phyloP scores from a whole-genome alignment of 2,797 vertebrate species.

The Etheostoma nigrum region DNA sequence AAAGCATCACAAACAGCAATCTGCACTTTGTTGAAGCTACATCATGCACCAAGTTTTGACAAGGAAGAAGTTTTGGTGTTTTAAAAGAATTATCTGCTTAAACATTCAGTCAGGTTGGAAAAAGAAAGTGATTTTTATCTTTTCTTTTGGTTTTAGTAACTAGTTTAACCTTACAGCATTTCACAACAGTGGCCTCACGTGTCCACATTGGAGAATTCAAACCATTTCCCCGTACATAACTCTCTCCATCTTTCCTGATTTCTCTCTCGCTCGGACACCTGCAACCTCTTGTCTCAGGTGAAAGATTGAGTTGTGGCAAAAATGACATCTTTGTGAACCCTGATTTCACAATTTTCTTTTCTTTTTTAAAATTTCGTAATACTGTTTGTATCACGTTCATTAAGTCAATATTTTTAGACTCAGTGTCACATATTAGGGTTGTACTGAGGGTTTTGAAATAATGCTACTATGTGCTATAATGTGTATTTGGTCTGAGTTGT shows the following conservation, averaged over 20 bases:
- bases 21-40: background rate
- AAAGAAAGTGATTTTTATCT: too few species aligned
- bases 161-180: background rate
- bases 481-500: background rate
- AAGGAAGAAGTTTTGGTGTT: too few species aligned
- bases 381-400: background rate
- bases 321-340: too few species aligned
- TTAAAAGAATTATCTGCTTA: background rate
- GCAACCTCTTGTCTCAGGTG: too few species aligned
- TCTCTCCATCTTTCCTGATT: too few species aligned
- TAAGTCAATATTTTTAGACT: background rate
- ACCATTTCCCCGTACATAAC: too few species aligned
- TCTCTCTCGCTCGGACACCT: too few species aligned
- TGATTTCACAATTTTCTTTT: background rate
- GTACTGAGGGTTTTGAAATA: background rate
- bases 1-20: background rate
- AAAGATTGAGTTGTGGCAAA: too few species aligned
- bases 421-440: background rate
- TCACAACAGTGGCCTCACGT: background rate
- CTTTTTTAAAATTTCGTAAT: background rate
- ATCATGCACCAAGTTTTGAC: background rate
- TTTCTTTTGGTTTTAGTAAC: too few species aligned
- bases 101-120: background rate
- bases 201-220: too few species aligned
- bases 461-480: background rate